These are phyloP conservation scores for Erebia aethiops DNA, from an alignment of 2,888 invertebrate genomes.

Conservation along the genomic window DNA sequence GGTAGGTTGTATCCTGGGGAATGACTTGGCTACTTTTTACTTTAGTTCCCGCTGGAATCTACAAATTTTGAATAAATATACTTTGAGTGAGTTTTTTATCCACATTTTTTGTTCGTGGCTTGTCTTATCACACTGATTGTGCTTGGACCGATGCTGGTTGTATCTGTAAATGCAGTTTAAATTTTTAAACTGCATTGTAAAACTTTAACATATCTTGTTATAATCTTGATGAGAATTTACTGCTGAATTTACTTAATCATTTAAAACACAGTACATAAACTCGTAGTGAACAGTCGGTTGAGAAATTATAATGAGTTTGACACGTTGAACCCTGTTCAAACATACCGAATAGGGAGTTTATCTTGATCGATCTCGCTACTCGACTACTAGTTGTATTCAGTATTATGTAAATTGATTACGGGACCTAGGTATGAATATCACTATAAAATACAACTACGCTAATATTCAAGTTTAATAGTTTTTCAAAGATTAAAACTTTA, in stretches of 20 bases:
- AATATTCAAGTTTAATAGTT: not conserved
- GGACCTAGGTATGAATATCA: slow-evolving; percentile 11
- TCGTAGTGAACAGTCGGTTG: slow-evolving; percentile 19
- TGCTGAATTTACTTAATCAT: slow-evolving; percentile 22
- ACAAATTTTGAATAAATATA: too few species aligned
- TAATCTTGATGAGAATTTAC: slow-evolving; percentile 21
- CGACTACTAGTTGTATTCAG: slow-evolving; percentile 33
- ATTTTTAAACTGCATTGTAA: not conserved
- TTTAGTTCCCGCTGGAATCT: too few species aligned
- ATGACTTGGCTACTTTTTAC: too few species aligned
- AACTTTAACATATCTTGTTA: slow-evolving; percentile 11
- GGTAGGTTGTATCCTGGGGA: too few species aligned
- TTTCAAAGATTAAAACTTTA: too few species aligned
- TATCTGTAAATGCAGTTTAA: too few species aligned
- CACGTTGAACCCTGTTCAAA: slow-evolving; percentile 38
- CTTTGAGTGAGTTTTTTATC: too few species aligned
- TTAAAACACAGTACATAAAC: slow-evolving; percentile 20
- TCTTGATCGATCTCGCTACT: slow-evolving; percentile 38
- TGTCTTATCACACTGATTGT: too few species aligned
- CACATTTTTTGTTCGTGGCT: too few species aligned
- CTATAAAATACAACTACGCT: not conserved
- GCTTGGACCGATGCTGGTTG: too few species aligned
- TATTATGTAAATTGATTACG: slow-evolving; percentile 40
- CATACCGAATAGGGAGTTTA: slow-evolving; percentile 37
- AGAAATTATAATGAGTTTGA: slow-evolving; percentile 41